Base-by-base conservation (phyloP, 2,113 vertebrate genomes). In the Pelmatolapia mariae region DNA sequence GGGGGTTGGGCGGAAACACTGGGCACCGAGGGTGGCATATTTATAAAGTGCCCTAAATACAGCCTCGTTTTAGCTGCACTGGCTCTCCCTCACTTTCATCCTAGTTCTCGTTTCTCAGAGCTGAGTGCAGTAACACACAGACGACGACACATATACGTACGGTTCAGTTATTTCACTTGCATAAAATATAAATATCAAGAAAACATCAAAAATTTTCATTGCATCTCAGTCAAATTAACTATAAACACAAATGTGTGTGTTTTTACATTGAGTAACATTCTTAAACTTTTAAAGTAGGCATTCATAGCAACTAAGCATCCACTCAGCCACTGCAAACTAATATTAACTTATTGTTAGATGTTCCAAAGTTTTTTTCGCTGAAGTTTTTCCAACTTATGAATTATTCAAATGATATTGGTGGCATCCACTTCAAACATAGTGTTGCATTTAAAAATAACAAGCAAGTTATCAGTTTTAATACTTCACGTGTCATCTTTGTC, bases 41-140 rank as follows among this genome's bases (percentile, higher is more conserved):
- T 97, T 97, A 95, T 95, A 96, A 96, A 95, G 82, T 95, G 96
- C 86, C 96, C 96, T 96, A 96, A 94, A 97, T 97, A 96, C 93
- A 91, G 90, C 50, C 81, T 47, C 24, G 90, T n/a, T 92, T 91
- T 82, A 80, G 91, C 94, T 87, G 91, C 92, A 87, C 83, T 31
- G 15, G 26, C 71, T 80, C 94, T 91, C 87, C 22, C 93, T 94
- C 92, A 92, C 92, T 92, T 91, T 93, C 63, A 95, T 89, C 95
- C 93, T 93, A 93, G 93, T 94, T 96, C 88, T 93, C 73, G n/a
- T 93, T 95, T 90, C 86, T 85, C 84, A 81, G 59, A 87, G 79
- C 33, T 36, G 5, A 88, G 83, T 22, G 24, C 71, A 66, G 53
- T 7, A 31, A 86, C 33, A 63, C 18, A 53, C 4, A 24, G 81